phyloP scores from a whole-genome alignment of 2,888 invertebrate species.

The Epinotia demarniana region DNA sequence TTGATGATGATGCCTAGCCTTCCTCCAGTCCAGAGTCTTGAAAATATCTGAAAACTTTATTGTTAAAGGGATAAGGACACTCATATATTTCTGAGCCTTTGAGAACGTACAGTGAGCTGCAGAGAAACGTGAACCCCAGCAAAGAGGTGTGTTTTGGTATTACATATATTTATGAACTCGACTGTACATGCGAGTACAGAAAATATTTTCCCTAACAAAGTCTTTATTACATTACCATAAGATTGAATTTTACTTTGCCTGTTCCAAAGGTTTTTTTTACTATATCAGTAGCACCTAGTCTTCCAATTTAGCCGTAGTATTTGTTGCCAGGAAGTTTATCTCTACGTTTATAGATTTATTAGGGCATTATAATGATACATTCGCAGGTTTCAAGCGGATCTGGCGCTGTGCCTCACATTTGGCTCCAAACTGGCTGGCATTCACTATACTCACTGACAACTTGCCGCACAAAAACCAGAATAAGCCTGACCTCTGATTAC shows the following conservation, averaged over 20 bases:
- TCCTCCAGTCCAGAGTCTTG: too few species aligned
- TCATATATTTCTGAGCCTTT: too few species aligned
- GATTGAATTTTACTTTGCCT: neutral
- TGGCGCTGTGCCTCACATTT: conserved; percentile 37
- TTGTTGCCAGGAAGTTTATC: conserved; percentile 30
- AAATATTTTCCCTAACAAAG: too few species aligned
- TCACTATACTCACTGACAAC: neutral
- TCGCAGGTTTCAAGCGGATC: conserved; percentile 40
- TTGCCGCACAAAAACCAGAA: neutral
- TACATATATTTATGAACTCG: too few species aligned
- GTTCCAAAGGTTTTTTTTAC: neutral
- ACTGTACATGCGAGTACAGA: too few species aligned
- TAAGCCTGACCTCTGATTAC: neutral
- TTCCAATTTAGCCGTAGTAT: conserved; percentile 4
- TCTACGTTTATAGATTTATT: conserved; percentile 46
- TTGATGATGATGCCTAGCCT: too few species aligned
- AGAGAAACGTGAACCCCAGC: too few species aligned
- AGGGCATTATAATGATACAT: conserved; percentile 46
- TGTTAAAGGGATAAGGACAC: too few species aligned
- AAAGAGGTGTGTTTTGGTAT: too few species aligned
- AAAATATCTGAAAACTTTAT: too few species aligned
- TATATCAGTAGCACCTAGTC: neutral
- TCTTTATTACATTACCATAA: neutral
- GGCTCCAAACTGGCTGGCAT: conserved; percentile 19
- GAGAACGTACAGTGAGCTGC: too few species aligned